Base-by-base conservation (phyloP, 1,140 invertebrate species). In the Chionoecetes opilio region DNA sequence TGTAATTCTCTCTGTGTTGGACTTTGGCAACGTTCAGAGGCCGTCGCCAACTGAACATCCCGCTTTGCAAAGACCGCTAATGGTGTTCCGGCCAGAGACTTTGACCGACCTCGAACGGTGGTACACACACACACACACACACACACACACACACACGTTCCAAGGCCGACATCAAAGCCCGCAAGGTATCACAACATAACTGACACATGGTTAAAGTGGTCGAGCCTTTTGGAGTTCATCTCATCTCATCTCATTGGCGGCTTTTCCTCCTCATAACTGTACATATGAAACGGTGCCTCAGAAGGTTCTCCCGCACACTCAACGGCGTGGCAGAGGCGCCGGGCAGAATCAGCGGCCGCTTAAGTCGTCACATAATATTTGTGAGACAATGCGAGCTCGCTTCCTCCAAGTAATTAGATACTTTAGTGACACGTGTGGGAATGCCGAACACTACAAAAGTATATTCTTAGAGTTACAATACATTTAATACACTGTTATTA, bases 201-300 rank as follows among this genome's bases (percentile, higher is more conserved):
- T 75, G 63, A n/a, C 63, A 75, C 21, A 2, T n/a, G 21, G 63
- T n/a, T 75, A 75, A n/a, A 75, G 63, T 75, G 63, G 63, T 75
- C 11, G 63, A 75, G 63, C 63, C 63, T 75, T 75, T 75, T 75
- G 63, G 21, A 75, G 63, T 21, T n/a, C 63, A 75, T 75, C 63
- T 75, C 63, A 75, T 75, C 63, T 75, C 63, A 75, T 75, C 63
- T 75, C n/a, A 75, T 75, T 26, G 63, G 63, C 26, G 63, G 63
- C 63, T 75, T 75, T 75, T 75, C 63, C 63, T 75, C n/a, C 21
- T 75, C n/a, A n/a, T 75, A 75, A 75, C 63, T 75, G 63, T 75
- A 75, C 63, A n/a, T n/a, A n/a, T 3, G 63, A n/a, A 75, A 75
- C 63, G n/a, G 63, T 75, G 63, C 63, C 63, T 75, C 63, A n/a